phyloP scores from a whole-genome alignment of 2,113 vertebrate genomes.

The Brachypteracias leptosomus region DNA sequence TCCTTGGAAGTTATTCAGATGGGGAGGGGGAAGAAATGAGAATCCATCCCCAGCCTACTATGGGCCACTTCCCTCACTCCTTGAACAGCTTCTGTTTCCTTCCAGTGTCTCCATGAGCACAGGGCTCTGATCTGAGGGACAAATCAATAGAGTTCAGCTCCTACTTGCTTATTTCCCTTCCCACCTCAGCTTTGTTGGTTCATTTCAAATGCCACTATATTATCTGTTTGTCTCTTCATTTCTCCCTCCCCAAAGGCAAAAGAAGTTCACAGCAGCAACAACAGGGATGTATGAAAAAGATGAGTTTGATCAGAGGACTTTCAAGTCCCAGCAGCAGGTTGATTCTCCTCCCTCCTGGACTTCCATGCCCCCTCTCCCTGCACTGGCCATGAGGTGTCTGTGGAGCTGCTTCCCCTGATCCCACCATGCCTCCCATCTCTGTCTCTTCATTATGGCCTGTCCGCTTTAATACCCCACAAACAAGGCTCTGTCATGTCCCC shows the following conservation, averaged over 20 bases:
- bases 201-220: background rate
- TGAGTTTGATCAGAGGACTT: conserved; percentile 33
- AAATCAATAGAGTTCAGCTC: background rate
- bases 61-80: background rate
- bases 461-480: conserved; percentile 7
- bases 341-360: background rate
- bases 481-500: conserved; percentile 23
- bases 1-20: background rate
- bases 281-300: conserved; percentile 14
- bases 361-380: background rate
- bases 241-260: background rate
- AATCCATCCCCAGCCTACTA: rapidly evolving
- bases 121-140: background rate
- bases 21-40: background rate
- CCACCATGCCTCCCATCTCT: background rate
- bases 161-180: background rate
- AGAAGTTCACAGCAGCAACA: background rate
- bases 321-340: conserved; percentile 27
- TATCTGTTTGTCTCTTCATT: background rate
- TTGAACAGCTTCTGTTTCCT: rapidly evolving
- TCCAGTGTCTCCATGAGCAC: background rate
- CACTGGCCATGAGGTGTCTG: background rate
- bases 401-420: background rate
- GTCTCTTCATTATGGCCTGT: background rate
- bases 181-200: background rate